phyloP scores from a whole-genome alignment of 2,888 invertebrate species.

The Drepanosiphum platanoidis region DNA sequence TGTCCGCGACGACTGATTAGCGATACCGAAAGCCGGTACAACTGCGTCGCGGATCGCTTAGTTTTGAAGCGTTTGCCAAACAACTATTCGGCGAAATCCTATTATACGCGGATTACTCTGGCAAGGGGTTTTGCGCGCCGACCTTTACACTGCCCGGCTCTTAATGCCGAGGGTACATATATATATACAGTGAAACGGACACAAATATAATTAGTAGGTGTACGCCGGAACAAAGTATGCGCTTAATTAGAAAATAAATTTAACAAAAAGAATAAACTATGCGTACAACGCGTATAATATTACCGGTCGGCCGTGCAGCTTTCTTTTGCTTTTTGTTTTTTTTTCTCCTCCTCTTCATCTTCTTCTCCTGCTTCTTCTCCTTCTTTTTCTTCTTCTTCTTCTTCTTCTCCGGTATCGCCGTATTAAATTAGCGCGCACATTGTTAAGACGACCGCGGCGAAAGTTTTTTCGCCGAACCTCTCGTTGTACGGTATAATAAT shows the following conservation, averaged over 20 bases:
- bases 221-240: background rate
- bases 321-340: background rate
- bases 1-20: background rate
- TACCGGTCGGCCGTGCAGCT: no score
- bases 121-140: no score
- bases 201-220: background rate
- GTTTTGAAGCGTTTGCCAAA: background rate
- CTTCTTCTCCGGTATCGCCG: background rate
- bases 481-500: no score
- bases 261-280: background rate
- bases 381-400: background rate
- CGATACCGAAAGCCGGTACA: no score
- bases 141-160: no score
- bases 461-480: background rate
- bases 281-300: no score
- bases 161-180: no score
- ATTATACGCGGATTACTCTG: no score
- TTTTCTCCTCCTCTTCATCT: background rate
- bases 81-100: no score
- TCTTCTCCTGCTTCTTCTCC: background rate
- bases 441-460: background rate
- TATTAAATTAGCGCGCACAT: no score
- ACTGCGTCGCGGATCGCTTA: no score
- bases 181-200: background rate
- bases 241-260: background rate